phyloP scores from a whole-genome alignment of 1,140 invertebrate genomes.

The Penaeus vannamei region DNA sequence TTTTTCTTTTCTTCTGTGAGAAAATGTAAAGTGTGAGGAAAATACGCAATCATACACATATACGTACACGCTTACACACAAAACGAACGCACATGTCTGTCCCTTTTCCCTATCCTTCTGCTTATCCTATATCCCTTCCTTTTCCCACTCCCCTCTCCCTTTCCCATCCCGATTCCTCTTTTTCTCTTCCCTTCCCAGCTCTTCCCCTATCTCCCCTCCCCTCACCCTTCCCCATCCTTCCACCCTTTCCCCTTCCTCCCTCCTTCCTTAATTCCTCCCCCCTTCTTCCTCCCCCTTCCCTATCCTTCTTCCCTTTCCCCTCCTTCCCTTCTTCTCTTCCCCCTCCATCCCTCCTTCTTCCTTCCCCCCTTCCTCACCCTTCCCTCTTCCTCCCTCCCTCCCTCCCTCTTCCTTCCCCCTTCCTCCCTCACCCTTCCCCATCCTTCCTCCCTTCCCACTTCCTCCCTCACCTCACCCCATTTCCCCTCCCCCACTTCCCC shows the following conservation, averaged over 20 bases:
- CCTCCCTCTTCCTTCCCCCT: background rate
- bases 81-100: background rate
- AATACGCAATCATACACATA: conserved; percentile 31
- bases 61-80: conserved; percentile 2
- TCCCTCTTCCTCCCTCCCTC: background rate
- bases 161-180: background rate
- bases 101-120: background rate
- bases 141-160: background rate
- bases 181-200: too few relatives aligned
- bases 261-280: background rate
- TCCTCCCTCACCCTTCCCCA: background rate
- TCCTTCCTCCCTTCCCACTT: background rate
- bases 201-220: background rate
- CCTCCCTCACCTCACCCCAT: background rate
- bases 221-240: background rate
- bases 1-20: background rate
- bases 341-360: background rate
- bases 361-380: background rate
- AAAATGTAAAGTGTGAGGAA: background rate
- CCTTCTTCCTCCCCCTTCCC: background rate
- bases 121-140: background rate
- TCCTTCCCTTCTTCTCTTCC: background rate
- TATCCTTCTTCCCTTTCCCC: background rate
- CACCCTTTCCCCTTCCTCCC: too few relatives aligned
- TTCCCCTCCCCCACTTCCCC: conserved; percentile 4